Evolutionary conservation across 1,140 invertebrate species (phyloP).

Genomic region (Watersipora subatra): DNA sequence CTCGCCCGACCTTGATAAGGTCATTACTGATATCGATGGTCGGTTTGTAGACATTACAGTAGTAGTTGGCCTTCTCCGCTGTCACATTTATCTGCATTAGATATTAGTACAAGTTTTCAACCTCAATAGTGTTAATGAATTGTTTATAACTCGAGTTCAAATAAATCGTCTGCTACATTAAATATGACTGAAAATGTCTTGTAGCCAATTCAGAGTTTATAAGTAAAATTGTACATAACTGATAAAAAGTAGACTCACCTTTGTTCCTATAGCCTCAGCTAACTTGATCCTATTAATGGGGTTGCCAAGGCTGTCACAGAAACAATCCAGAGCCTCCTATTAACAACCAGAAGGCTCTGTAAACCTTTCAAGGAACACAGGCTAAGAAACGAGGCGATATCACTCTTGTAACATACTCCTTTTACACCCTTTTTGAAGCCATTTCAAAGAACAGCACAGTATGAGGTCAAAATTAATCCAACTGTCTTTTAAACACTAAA

Average conservation of each 20-base stretch:
- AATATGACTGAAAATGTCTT: background rate
- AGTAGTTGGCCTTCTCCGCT: slow-evolving; percentile 54
- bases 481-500: too few species aligned
- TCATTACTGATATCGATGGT: slow-evolving; percentile 46
- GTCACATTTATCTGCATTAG: background rate
- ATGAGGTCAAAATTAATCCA: too few species aligned
- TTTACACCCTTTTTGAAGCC: too few species aligned
- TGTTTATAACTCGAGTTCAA: background rate
- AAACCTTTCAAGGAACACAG: too few species aligned
- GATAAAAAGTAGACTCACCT: slow-evolving; percentile 48
- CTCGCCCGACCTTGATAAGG: slow-evolving; percentile 45
- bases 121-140: background rate
- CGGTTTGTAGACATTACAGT: slow-evolving; percentile 64
- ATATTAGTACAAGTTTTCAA: too few species aligned
- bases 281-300: slow-evolving; percentile 46
- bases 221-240: background rate
- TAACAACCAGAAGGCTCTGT: too few species aligned
- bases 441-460: too few species aligned
- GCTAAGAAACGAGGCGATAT: too few species aligned
- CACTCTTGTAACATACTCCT: too few species aligned
- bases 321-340: slow-evolving; percentile 81
- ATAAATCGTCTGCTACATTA: background rate
- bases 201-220: background rate
- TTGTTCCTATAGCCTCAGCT: slow-evolving; percentile 58
- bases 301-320: slow-evolving; percentile 60